A percentile compares a stretch with the other conserved stretches of the same genome.
These are phyloP conservation scores for Mustelus asterias DNA, from an alignment of 2,113 vertebrate genomes.

Conservation along the genomic window DNA sequence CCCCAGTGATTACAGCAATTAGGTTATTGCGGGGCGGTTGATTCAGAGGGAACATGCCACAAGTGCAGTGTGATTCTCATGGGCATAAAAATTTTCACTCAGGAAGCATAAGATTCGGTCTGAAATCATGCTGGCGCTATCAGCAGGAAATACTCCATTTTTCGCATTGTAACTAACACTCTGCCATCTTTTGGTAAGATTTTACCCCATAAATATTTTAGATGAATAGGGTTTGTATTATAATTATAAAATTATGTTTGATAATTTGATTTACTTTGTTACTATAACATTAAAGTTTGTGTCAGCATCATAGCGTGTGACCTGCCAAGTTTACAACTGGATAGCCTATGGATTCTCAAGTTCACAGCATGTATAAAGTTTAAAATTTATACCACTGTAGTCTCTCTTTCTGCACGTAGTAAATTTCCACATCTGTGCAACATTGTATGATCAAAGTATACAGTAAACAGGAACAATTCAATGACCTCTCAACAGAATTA, in stretches of 20 bases:
- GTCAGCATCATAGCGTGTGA: background rate
- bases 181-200: too few relatives aligned
- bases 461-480: constrained; percentile 24
- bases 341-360: background rate
- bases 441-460: background rate
- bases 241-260: background rate
- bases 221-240: background rate
- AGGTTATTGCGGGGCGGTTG: too few relatives aligned
- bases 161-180: too few relatives aligned
- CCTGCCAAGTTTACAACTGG: background rate
- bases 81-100: too few relatives aligned
- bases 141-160: too few relatives aligned
- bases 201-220: background rate
- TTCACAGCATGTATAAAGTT: background rate
- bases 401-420: constrained; percentile 10
- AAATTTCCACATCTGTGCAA: constrained; percentile 27
- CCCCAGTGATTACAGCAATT: too few relatives aligned
- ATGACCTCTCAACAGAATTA: background rate
- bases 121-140: too few relatives aligned
- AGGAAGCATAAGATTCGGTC: too few relatives aligned
- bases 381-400: background rate
- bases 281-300: background rate
- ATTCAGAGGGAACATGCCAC: too few relatives aligned
- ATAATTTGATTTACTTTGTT: background rate
- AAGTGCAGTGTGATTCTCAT: too few relatives aligned